Evolutionary conservation across 2,797 vertebrate genomes (phyloP), one percentile per base, ranked within the genome.

Genomic region (Anniella stebbinsi): DNA sequence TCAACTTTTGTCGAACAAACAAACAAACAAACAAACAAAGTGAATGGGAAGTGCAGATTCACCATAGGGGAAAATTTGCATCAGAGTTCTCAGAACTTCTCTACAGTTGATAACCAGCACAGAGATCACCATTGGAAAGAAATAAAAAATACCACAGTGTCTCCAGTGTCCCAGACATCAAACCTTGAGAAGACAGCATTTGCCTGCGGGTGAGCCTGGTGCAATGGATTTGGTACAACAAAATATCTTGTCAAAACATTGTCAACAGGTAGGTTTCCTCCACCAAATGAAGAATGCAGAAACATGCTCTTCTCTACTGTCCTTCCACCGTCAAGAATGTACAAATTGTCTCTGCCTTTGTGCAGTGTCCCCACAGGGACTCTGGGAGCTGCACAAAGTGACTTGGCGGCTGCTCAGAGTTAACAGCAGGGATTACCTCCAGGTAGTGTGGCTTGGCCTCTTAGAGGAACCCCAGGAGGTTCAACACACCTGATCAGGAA

Each of bases 1-100:
- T 94, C 91, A 89, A 82, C 83, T 88, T 91, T 87, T 66, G 3
- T 45, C 69, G 93, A 92, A 70, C 54, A 33, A 63, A 86, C 70
- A 67, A 75, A 51, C 54, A 0, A 25, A 70, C 54, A 33, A 63
- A 86, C 70, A 67, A 75, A 51, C 54, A 0, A 25, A 45, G 45
- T 45, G 45, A 63, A 7, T 0, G 67, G 4, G 90, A 93, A 82
- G 66, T 78, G 48, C 38, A 87, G 48, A 75, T 9, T 83, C 41
- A 25, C 12, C 10, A 69, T n/a, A n/a, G 94, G 80, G 11, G 72
- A 10, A 36, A 80, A 38, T 51, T 67, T 87, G 23, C 67, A 70
- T 41, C 5, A 28, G 88, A 86, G 84, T 94, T 81, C 80, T 91
- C 60, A 25, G 63, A 75, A 90, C 80, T 76, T 84, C 73, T 69